Conservation (phyloP, 2,888 invertebrate genomes). For the Tenthredo distinguenda region DNA sequence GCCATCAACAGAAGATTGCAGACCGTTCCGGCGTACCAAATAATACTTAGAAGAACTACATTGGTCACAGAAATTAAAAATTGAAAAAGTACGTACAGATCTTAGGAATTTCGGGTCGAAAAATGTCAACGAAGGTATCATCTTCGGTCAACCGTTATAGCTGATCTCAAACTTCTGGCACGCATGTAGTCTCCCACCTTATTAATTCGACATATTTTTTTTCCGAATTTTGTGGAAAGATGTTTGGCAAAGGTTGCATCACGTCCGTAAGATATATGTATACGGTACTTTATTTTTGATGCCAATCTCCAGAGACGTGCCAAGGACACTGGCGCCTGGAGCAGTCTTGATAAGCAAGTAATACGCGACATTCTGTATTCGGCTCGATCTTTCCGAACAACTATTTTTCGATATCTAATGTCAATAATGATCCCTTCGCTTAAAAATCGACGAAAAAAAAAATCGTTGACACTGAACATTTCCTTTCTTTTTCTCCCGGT, state of each 20-base stretch:
- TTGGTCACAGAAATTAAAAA: neutral
- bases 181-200: neutral
- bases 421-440: neutral
- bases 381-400: neutral
- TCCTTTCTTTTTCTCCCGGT: neutral
- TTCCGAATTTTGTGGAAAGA: neutral
- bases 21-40: neutral
- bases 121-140: neutral
- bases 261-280: neutral
- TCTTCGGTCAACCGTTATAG: neutral
- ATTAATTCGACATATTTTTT: neutral
- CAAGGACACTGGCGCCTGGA: conserved; percentile 22
- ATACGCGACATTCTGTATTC: neutral
- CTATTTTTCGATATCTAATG: neutral
- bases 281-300: conserved; percentile 1
- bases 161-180: neutral
- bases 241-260: conserved; percentile 21
- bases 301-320: conserved; percentile 21
- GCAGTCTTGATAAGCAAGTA: conserved; percentile 5
- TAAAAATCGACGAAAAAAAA: neutral
- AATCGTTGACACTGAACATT: neutral
- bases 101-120: neutral
- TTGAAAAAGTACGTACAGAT: neutral
- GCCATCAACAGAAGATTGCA: conserved; percentile 38
- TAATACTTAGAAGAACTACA: neutral